Evolutionary conservation across 2,113 vertebrate genomes (phyloP), one percentile per base, ranked within the genome.

Genomic region (Sceloporus tristichus): DNA sequence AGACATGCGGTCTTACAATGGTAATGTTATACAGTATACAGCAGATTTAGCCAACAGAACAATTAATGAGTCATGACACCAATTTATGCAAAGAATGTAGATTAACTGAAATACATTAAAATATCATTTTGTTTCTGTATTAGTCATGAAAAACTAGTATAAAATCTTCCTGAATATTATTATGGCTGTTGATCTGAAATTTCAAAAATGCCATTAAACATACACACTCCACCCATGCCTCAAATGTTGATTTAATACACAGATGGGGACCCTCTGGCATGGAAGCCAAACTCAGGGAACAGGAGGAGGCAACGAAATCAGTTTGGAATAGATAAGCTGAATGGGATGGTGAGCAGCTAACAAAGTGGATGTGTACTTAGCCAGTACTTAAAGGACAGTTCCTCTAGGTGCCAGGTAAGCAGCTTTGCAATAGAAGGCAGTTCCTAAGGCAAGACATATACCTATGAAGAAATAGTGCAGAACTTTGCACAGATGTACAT

Each of bases 1-100:
- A 25, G 86, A 91, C 76, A 68, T 74, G 71, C 85, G 91, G 5
- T 38, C 11, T 76, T 85, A 38, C 66, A 79, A 21, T 54, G 59
- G 84, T 75, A 0, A 1, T 9, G 59, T 10, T 76, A 87, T 14
- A 85, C 1, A 56, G 13, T 9, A 70, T 21, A 25, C 5, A 68
- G 66, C 8, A 25, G 23, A 42, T 48, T 79, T 65, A 48, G 53
- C 27, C 42, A 87, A 59, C 40, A 82, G 68, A 93, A 85, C 0
- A 76, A 75, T 4, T 25, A 48, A 48, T 48, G 3, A 48, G 6
- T 48, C 78, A 80, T 11, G 77, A 7, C 38, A 29, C 38, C 70
- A 23, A 89, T 81, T 5, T 4, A 65, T 48, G 59, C 42, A 70
- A 79, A 0, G 0, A 91, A 75, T 62, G 10, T 11, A 70, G 54